Base-by-base conservation (phyloP, 2,113 vertebrate genomes). In the Hassar affinis region DNA sequence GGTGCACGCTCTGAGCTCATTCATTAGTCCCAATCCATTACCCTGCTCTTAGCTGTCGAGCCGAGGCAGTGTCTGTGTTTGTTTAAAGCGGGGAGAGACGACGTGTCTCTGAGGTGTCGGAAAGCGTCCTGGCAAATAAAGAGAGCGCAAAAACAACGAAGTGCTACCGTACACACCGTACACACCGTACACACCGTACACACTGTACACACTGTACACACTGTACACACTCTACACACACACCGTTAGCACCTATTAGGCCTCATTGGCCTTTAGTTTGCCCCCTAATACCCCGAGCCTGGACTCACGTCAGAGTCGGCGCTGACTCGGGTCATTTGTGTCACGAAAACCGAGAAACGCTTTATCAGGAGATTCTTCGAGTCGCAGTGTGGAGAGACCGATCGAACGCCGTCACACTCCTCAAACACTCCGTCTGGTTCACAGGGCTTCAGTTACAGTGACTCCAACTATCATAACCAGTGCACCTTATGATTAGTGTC, bases 11-110 rank as follows among this genome's bases (percentile, higher is more conserved):
- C 84, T 83, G 45, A 64, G 52, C 66, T 85, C 81, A 86, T 86
- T 84, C 83, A 87, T 94, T 93, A 93, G 80, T 93, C 83, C 90
- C 93, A 80, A 89, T 85, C 90, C 93, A 94, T 94, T 94, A 93
- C 85, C 90, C 81, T 18, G 62, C 20, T 81, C 78, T 80, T 33
- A 69, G 82, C 56, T 27, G 56, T 82, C 45, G 86, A 86, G 84
- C 86, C 84, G 79, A 81, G 6, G 59, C 84, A 17, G 15, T 20
- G 42, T 71, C 78, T 38, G 15, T 82, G 82, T 89, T 87, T 86
- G 88, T 80, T 89, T 84, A 81, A 80, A 82, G 17, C 64, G 75
- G 78, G 79, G 64, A 74, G 84, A 91, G 59, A 88, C 84, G 87
- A 86, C 86, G 83, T 87, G 76, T 86, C 88, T 79, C 87, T 81